These are phyloP conservation scores for Merops nubicus DNA, from an alignment of 2,113 vertebrate species.

Conservation along the genomic window DNA sequence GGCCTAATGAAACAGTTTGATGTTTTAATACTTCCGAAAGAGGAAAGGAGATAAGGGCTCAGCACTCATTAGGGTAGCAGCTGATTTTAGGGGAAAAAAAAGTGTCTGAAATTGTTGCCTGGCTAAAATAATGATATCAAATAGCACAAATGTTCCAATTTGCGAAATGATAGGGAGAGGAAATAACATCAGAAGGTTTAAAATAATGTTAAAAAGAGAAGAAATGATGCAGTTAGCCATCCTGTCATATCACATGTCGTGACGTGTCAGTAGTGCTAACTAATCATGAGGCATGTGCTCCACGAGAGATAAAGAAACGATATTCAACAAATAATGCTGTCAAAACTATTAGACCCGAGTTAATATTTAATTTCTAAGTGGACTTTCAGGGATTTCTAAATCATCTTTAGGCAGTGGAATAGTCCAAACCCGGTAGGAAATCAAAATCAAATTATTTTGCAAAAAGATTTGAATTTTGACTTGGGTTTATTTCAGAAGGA, in stretches of 20 bases:
- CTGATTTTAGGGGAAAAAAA: neutral
- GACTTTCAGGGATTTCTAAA: neutral
- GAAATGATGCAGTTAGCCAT: accelerated
- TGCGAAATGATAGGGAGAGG: neutral
- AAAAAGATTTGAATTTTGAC: neutral
- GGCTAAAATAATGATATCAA: neutral
- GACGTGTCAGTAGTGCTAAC: accelerated
- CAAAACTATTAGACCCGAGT: neutral
- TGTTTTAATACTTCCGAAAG: neutral
- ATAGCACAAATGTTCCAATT: neutral
- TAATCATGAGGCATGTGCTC: accelerated
- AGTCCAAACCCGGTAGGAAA: neutral
- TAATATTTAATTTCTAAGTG: neutral
- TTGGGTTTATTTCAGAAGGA: neutral
- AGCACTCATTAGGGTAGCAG: neutral
- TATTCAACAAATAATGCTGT: neutral
- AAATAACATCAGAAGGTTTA: neutral
- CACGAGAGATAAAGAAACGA: neutral
- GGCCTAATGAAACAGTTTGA: neutral
- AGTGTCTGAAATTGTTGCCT: neutral
- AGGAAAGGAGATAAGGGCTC: neutral
- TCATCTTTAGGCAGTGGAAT: neutral
- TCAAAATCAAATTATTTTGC: neutral
- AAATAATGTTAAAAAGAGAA: neutral
- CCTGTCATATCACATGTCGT: neutral